Conservation (phyloP, 2,888 invertebrate genomes). For the Phoenoteleia sp. region DNA sequence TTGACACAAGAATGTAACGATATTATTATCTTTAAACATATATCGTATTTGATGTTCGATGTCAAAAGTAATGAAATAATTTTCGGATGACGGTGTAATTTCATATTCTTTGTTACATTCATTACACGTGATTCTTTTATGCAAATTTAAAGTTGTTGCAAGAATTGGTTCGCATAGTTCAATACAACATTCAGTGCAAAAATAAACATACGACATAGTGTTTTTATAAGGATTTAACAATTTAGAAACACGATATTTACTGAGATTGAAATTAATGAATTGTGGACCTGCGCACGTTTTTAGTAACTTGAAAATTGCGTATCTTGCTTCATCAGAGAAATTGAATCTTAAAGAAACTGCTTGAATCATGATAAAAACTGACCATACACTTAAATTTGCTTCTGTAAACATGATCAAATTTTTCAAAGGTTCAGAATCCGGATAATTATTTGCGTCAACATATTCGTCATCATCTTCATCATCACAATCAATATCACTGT, state of each 20-base stretch:
- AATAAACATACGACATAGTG: slow-evolving; percentile 17
- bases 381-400: neutral
- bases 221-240: neutral
- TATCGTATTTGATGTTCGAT: slow-evolving; percentile 31
- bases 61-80: slow-evolving; percentile 32
- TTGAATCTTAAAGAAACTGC: slow-evolving; percentile 15
- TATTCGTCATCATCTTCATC: no score
- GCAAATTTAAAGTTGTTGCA: neutral
- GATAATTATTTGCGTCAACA: no score
- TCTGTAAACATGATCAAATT: slow-evolving; percentile 45
- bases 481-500: no score
- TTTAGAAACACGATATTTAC: slow-evolving; percentile 1
- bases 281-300: neutral
- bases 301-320: slow-evolving; percentile 8
- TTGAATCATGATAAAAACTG: slow-evolving; percentile 34
- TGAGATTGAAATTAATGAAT: neutral
- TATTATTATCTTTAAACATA: slow-evolving; percentile 12
- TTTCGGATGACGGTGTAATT: slow-evolving; percentile 5
- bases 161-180: slow-evolving; percentile 21
- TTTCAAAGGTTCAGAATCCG: no score
- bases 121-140: neutral
- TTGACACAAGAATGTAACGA: slow-evolving; percentile 12
- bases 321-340: slow-evolving; percentile 25
- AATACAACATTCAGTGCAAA: slow-evolving; percentile 2
- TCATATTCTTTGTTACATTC: slow-evolving; percentile 3